Conservation (phyloP, 1,140 invertebrate genomes). For the Trachelipus rathkii region DNA sequence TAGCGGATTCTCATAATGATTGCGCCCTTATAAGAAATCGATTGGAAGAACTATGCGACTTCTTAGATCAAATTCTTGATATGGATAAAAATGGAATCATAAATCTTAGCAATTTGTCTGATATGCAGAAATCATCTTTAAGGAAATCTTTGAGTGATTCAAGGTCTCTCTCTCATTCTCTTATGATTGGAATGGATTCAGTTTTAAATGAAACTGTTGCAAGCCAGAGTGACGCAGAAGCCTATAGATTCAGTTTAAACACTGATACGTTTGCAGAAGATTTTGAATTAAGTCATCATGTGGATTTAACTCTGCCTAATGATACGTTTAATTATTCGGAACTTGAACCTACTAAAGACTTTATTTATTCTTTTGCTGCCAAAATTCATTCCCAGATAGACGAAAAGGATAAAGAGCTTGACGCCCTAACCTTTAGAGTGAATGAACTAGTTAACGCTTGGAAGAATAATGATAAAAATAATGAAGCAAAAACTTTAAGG, state of each 20-base stretch:
- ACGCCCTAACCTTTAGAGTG: conserved; percentile 30
- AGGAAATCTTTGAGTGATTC: conserved; percentile 57
- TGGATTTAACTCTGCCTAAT: neutral
- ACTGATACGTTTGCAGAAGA: neutral
- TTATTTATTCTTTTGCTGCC: conserved; percentile 25
- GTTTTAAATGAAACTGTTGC: conserved; percentile 37
- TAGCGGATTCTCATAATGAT: conserved; percentile 60
- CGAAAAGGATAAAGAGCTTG: conserved; percentile 29
- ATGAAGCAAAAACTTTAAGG: conserved; percentile 25
- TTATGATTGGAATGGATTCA: conserved; percentile 46
- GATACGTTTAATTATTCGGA: neutral
- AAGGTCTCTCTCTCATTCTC: conserved; percentile 56
- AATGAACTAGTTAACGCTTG: conserved; percentile 22
- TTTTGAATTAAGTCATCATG: neutral
- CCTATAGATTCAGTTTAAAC: neutral
- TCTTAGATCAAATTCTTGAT: conserved; percentile 65
- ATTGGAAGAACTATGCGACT: conserved; percentile 65
- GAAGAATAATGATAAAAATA: conserved; percentile 17
- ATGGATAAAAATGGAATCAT: conserved; percentile 55
- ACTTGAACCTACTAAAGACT: conserved; percentile 8
- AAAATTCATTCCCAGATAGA: conserved; percentile 29
- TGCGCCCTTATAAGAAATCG: conserved; percentile 60
- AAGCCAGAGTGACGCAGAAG: neutral
- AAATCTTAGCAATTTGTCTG: conserved; percentile 53
- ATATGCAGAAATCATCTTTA: conserved; percentile 54